These are phyloP conservation scores for Polypedilum vanderplanki DNA, from an alignment of 1,140 invertebrate genomes.

Conservation along the genomic window DNA sequence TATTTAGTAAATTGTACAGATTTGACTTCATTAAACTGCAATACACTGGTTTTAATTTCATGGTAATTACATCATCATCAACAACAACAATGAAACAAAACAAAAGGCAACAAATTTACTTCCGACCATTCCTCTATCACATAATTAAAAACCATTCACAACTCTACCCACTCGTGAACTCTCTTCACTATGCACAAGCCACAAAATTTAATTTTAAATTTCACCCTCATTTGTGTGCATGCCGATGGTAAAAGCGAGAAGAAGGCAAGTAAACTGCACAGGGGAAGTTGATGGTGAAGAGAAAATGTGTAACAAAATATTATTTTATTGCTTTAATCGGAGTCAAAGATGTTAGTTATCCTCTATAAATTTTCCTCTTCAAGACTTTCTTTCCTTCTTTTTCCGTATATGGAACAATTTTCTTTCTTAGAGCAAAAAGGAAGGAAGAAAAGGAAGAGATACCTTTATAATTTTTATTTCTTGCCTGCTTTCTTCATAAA, in stretches of 20 bases:
- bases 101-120: constrained; percentile 11
- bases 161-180: background rate
- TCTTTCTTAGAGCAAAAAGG: background rate
- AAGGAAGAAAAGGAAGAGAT: background rate
- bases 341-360: constrained; percentile 18
- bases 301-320: background rate
- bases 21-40: constrained; percentile 12
- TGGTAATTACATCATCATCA: constrained; percentile 6
- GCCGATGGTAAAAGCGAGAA: background rate
- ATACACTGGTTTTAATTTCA: constrained; percentile 3
- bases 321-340: constrained; percentile 19
- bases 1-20: background rate
- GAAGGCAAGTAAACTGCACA: background rate
- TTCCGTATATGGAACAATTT: background rate
- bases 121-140: constrained; percentile 1
- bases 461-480: background rate
- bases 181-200: background rate
- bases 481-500: background rate
- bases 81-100: constrained; percentile 2
- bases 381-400: background rate
- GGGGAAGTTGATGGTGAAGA: background rate
- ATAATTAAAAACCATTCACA: constrained; percentile 14
- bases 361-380: constrained; percentile 4
- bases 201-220: constrained; percentile 15
- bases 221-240: background rate